These are phyloP conservation scores for Rhagophthalmus giganteus DNA, from an alignment of 2,888 invertebrate genomes.

Conservation along the genomic window DNA sequence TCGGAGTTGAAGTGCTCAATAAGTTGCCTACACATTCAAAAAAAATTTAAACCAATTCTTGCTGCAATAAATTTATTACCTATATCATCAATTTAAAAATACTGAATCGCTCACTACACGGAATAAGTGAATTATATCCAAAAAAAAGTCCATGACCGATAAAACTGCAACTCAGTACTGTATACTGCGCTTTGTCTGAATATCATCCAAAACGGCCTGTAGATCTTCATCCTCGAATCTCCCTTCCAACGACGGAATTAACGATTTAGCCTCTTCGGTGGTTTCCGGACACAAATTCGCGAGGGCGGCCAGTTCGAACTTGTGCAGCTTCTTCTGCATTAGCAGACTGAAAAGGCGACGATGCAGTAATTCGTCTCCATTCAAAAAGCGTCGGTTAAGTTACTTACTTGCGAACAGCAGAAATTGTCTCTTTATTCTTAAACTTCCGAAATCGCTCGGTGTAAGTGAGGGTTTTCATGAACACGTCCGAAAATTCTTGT, in stretches of 20 bases:
- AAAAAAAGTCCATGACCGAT: too few species aligned
- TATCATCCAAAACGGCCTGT: conserved; percentile 94
- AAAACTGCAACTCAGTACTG: conserved; percentile 71
- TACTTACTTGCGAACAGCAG: conserved; percentile 88
- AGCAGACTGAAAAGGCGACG: conserved; percentile 66
- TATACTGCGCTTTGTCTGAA: conserved; percentile 96
- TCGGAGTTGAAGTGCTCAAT: too few species aligned
- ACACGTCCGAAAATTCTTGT: conserved; percentile 97
- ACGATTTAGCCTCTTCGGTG: conserved; percentile 96
- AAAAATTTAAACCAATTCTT: too few species aligned
- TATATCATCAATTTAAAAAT: too few species aligned
- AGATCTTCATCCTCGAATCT: conserved; percentile 98
- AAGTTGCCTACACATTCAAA: too few species aligned
- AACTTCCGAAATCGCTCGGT: conserved; percentile 96
- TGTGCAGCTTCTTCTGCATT: conserved; percentile 93
- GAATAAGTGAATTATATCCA: too few species aligned
- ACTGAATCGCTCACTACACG: too few species aligned
- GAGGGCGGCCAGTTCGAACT: conserved; percentile 95
- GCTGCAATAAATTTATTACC: too few species aligned
- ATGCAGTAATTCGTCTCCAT: too few species aligned
- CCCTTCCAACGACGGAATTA: conserved; percentile 96
- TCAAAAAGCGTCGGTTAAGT: too few species aligned
- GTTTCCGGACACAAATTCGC: conserved; percentile 99
- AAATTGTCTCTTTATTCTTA: conserved; percentile 97
- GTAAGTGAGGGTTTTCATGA: conserved; percentile 96